Evolutionary conservation across 2,797 vertebrate genomes (phyloP).

Genomic region (Coendou prehensilis): DNA sequence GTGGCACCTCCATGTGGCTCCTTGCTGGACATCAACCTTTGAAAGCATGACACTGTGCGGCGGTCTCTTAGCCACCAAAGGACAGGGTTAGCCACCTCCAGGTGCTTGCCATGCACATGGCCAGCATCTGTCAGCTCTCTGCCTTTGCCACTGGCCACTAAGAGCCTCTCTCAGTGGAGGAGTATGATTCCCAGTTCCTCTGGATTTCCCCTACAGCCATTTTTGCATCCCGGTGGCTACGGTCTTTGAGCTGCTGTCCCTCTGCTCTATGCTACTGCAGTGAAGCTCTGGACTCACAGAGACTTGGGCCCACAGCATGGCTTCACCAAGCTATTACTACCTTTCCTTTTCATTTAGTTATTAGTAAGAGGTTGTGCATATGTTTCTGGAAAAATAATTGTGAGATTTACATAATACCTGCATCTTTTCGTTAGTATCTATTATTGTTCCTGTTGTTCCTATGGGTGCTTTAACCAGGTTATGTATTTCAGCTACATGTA

Average conservation of each 20-base stretch:
- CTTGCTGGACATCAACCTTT: accelerated
- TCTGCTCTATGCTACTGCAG: too few relatives aligned
- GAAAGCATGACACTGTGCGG: accelerated
- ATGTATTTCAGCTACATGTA: not conserved
- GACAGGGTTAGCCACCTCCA: accelerated
- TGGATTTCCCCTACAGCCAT: too few relatives aligned
- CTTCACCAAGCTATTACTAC: accelerated
- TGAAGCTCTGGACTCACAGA: not conserved
- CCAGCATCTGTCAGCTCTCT: not conserved
- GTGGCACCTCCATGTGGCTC: accelerated
- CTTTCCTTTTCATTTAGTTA: not conserved
- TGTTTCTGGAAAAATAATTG: not conserved
- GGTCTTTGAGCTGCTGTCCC: accelerated
- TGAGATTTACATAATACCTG: not conserved
- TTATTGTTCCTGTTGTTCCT: not conserved
- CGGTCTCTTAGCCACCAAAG: accelerated
- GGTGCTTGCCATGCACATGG: accelerated
- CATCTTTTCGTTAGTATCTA: not conserved
- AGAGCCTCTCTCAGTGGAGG: not conserved
- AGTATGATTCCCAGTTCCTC: not conserved
- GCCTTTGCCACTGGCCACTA: accelerated
- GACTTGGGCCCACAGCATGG: accelerated
- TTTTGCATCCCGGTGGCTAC: accelerated
- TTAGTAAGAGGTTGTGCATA: not conserved
- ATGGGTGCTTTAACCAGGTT: not conserved